phyloP scores from a whole-genome alignment of 2,888 invertebrate species.

The Leucania comma region DNA sequence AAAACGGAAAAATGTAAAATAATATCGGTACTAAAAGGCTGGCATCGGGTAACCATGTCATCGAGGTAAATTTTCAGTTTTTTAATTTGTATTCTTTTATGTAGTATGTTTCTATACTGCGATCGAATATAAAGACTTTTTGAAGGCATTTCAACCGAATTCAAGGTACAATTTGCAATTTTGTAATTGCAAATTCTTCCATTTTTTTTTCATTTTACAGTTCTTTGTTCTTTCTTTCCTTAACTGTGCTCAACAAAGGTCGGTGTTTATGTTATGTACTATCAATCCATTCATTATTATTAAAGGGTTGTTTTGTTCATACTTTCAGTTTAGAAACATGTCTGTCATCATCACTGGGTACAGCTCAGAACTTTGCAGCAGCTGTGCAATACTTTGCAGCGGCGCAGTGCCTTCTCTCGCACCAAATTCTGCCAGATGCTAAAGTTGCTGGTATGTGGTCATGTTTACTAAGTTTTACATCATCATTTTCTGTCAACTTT shows the following conservation, averaged over 20 bases:
- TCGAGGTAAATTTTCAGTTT: background rate
- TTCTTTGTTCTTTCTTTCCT: too few species aligned
- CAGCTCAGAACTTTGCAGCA: constrained; percentile 27
- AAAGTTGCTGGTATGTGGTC: constrained; percentile 20
- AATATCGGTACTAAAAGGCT: too few species aligned
- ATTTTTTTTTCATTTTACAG: too few species aligned
- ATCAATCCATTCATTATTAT: background rate
- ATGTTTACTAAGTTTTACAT: background rate
- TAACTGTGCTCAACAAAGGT: too few species aligned
- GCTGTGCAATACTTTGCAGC: constrained; percentile 45
- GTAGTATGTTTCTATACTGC: background rate
- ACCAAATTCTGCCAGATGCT: constrained; percentile 17
- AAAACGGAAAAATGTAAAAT: background rate
- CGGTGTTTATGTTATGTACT: too few species aligned
- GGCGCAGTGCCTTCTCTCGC: constrained; percentile 34
- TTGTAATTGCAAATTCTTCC: too few species aligned
- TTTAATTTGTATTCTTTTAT: background rate
- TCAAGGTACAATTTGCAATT: too few species aligned
- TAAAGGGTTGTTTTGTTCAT: background rate
- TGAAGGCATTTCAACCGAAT: too few species aligned
- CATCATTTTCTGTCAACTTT: background rate
- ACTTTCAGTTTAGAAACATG: constrained; percentile 12
- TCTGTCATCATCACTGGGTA: constrained; percentile 22
- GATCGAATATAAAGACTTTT: too few species aligned
- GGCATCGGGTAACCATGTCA: background rate